phyloP scores from a whole-genome alignment of 2,113 vertebrate genomes.

The Protomyctophum bolini region DNA sequence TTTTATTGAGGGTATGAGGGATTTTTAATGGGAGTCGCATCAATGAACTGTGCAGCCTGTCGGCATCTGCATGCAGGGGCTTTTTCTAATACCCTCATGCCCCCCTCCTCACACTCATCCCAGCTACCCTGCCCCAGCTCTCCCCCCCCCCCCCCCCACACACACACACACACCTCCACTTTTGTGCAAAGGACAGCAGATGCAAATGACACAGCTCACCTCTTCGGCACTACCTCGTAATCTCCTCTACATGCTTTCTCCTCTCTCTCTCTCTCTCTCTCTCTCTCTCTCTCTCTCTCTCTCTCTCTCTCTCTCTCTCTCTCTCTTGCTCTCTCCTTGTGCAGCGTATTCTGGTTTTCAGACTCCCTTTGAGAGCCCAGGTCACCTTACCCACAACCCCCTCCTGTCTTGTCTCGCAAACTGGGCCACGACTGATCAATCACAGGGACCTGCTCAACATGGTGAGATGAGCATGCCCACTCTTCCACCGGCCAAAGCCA shows the following conservation, averaged over 20 bases:
- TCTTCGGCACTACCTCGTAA: slow-evolving; percentile 46
- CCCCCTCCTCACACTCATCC: slow-evolving; percentile 35
- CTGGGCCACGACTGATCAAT: slow-evolving; percentile 54
- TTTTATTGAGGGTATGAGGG: slow-evolving; percentile 83
- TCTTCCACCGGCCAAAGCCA: slow-evolving; percentile 44
- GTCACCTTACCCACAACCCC: slow-evolving; percentile 57
- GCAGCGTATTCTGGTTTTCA: slow-evolving; percentile 41
- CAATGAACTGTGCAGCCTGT: slow-evolving; percentile 79
- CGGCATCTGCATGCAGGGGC: slow-evolving; percentile 72
- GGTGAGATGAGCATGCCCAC: slow-evolving; percentile 64
- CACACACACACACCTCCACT: background rate
- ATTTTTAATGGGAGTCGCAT: slow-evolving; percentile 83
- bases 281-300: slow-evolving; percentile 40
- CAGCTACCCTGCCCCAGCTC: slow-evolving; percentile 29
- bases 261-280: slow-evolving; percentile 29
- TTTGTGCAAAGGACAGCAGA: slow-evolving; percentile 57
- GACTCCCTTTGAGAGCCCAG: slow-evolving; percentile 48
- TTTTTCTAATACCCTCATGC: slow-evolving; percentile 52
- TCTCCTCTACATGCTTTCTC: slow-evolving; percentile 25
- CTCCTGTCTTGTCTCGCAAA: slow-evolving; percentile 51
- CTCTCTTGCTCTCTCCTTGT: slow-evolving; percentile 43
- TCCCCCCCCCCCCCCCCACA: too few species aligned
- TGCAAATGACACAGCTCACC: slow-evolving; percentile 60
- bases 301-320: background rate
- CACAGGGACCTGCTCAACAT: slow-evolving; percentile 51